Evolutionary conservation across 2,888 invertebrate genomes (phyloP).

Genomic region (Dasypolia templi): DNA sequence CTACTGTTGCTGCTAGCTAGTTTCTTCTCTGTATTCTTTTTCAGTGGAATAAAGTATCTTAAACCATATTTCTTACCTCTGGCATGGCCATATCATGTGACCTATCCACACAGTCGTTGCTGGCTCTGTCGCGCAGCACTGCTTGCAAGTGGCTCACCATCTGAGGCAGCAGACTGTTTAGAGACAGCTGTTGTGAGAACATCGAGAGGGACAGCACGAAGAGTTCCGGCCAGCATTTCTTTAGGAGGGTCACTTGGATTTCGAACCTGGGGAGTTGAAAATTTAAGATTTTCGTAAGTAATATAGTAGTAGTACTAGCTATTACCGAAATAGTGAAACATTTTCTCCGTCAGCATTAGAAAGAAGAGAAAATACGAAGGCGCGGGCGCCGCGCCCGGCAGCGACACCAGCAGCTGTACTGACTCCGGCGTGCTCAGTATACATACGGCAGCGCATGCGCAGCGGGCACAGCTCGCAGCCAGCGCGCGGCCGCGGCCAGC

Average conservation of each 20-base stretch:
- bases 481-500: conserved; percentile 97
- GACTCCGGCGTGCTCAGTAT: conserved; percentile 72
- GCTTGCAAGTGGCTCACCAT: conserved; percentile 95
- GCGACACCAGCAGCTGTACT: conserved; percentile 72
- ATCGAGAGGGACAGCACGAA: conserved; percentile 97
- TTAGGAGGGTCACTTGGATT: conserved; percentile 95
- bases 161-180: conserved; percentile 95
- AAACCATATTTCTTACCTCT: conserved; percentile 66
- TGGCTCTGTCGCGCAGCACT: conserved; percentile 86
- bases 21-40: background rate
- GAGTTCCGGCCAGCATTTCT: conserved; percentile 97
- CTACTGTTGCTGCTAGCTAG: background rate
- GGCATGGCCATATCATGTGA: conserved; percentile 67
- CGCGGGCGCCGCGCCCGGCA: conserved; percentile 95
- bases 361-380: conserved; percentile 76
- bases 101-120: conserved; percentile 63
- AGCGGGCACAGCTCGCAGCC: conserved; percentile 96
- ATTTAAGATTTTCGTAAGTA: background rate
- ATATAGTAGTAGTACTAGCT: no score
- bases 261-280: conserved; percentile 91
- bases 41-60: background rate
- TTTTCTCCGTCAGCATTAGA: no score
- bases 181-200: conserved; percentile 93
- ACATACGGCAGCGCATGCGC: conserved; percentile 93
- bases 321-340: no score